Percentiles rank a stretch among this genome's conserved stretches.
phyloP scores from a whole-genome alignment of 2,888 invertebrate genomes.

The Macrophya annulata region DNA sequence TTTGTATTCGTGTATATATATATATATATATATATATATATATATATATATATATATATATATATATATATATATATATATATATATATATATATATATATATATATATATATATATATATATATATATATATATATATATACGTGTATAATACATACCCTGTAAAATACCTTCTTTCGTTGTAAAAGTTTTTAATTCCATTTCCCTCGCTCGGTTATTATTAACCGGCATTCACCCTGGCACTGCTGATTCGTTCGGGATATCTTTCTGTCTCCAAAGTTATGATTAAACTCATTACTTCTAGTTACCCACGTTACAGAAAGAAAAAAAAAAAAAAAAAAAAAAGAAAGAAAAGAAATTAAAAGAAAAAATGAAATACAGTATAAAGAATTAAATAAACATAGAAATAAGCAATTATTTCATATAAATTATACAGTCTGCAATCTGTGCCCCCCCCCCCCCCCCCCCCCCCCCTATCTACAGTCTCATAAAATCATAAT shows the following conservation, averaged over 20 bases:
- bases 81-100: neutral
- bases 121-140: neutral
- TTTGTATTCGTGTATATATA: neutral
- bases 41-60: neutral
- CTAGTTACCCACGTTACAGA: neutral
- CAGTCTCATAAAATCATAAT: too few species aligned
- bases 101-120: neutral
- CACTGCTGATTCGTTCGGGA: conserved; percentile 13
- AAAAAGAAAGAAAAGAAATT: too few species aligned
- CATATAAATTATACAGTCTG: too few species aligned
- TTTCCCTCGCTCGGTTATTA: conserved; percentile 22
- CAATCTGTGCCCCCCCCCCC: too few species aligned
- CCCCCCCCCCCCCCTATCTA: too few species aligned
- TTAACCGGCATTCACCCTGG: neutral
- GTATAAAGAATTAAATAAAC: too few species aligned
- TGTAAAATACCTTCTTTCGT: neutral
- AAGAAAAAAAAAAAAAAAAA: neutral
- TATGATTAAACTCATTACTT: conserved; percentile 53
- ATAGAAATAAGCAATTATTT: too few species aligned
- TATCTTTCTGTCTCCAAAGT: conserved; percentile 36
- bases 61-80: neutral
- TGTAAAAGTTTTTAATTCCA: conserved; percentile 50
- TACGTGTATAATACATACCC: neutral
- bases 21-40: neutral
- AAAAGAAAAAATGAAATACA: too few species aligned